Conservation (phyloP, 2,888 invertebrate species). For the Eumerus sabulonum region DNA sequence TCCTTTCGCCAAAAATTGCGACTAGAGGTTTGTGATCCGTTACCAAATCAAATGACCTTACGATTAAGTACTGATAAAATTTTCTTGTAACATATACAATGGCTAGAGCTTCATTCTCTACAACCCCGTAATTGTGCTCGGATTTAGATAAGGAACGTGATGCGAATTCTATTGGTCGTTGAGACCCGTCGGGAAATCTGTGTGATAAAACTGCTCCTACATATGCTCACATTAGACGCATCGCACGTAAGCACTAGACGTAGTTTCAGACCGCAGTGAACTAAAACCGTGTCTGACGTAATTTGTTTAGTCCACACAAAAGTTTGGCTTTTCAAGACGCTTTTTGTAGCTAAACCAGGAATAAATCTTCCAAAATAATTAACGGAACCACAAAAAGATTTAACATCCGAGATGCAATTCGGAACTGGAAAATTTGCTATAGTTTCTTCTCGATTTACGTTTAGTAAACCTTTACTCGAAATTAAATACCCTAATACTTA, state of each 20-base stretch:
- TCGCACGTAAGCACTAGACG: constrained; percentile 5
- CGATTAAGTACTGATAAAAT: constrained; percentile 16
- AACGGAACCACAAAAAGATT: constrained; percentile 67
- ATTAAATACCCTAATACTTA: constrained; percentile 4
- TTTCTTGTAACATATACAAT: constrained; percentile 16
- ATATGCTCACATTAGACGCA: not conserved
- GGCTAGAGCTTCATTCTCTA: constrained; percentile 18
- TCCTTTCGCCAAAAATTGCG: constrained; percentile 71
- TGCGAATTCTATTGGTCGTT: not conserved
- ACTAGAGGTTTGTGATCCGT: constrained; percentile 73
- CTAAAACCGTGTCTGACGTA: constrained; percentile 13
- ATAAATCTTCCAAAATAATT: constrained; percentile 27
- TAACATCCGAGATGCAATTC: constrained; percentile 63
- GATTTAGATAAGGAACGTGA: constrained; percentile 7
- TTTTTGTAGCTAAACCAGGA: constrained; percentile 10
- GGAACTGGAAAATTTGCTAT: constrained; percentile 53
- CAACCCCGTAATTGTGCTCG: constrained; percentile 19
- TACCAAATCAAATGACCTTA: not conserved
- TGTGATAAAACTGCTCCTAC: constrained; percentile 8
- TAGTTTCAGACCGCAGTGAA: constrained; percentile 14
- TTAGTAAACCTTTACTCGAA: not conserved
- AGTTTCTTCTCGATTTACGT: constrained; percentile 17
- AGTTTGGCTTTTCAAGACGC: not conserved
- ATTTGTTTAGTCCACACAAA: constrained; percentile 18
- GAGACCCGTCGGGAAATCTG: not conserved